Base-by-base conservation (phyloP, 2,113 vertebrate species). In the Clarias magur region DNA sequence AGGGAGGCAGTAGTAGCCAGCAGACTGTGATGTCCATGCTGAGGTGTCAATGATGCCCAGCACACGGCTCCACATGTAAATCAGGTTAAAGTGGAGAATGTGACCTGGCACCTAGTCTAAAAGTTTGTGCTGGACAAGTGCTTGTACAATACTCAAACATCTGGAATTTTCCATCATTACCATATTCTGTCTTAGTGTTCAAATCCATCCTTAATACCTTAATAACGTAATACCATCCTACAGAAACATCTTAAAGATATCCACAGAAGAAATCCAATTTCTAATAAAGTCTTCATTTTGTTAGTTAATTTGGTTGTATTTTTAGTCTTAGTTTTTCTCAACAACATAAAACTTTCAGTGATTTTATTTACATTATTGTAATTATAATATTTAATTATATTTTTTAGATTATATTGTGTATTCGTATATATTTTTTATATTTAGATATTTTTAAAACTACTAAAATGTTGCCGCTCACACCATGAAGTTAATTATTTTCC, bases 1-100 rank as follows among this genome's bases (percentile, higher is more conserved):
- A 91, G 84, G 87, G 84, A 89, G 91, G 80, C 90, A 90, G 90
- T 76, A 75, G 65, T 85, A 91, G 80, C 87, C 90, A 88, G 68
- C 67, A 82, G 85, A 88, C 89, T 85, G 48, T 88, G 89, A 91
- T 84, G 88, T 42, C 85, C 89, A 89, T 80, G 85, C 82, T 87
- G 0, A 21, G 87, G 86, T 65, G 30, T 65, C 88, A 88, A 91
- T 89, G 38, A 92, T 87, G 89, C 91, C 72, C 78, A 87, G 80
- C 57, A 59, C 68, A 79, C 76, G 60, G 63, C n/a, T 53, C 80
- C 76, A 85, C 70, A 88, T 86, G 76, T 65, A 72, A 65, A 42
- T 17, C 16, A 0, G 10, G 42, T 79, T 75, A n/a, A 15, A 86
- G 23, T 53, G 54, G 62, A 42, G 72, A 56, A 72, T 67, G 67